phyloP scores from a whole-genome alignment of 2,888 invertebrate genomes.

The Xanthia togata region DNA sequence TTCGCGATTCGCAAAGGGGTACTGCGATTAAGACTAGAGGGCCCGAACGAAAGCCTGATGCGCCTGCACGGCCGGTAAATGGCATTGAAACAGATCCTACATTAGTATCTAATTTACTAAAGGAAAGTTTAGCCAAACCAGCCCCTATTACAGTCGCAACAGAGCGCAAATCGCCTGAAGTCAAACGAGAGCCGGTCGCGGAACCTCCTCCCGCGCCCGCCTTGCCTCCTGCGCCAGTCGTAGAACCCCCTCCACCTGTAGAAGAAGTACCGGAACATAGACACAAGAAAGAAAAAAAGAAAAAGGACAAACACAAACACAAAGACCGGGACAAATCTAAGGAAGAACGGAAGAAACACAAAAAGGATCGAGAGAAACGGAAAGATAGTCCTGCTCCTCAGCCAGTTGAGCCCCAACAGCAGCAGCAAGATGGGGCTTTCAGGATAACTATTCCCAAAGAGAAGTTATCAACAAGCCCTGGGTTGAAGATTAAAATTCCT shows the following conservation, averaged over 20 bases:
- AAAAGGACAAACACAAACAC: slow-evolving; percentile 95
- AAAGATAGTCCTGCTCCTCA: slow-evolving; percentile 72
- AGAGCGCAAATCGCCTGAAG: slow-evolving; percentile 81
- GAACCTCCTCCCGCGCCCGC: slow-evolving; percentile 73
- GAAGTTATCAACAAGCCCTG: slow-evolving; percentile 85
- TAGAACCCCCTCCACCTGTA: slow-evolving; percentile 52
- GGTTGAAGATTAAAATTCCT: slow-evolving; percentile 95
- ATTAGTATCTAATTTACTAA: slow-evolving; percentile 92
- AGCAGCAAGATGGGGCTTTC: slow-evolving; percentile 76
- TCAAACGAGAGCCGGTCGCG: slow-evolving; percentile 76
- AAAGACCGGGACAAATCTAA: slow-evolving; percentile 94
- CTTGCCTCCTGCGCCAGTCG: slow-evolving; percentile 56
- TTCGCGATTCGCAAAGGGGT: slow-evolving; percentile 89
- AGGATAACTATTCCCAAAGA: slow-evolving; percentile 87
- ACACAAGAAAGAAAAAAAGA: slow-evolving; percentile 92
- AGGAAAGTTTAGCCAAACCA: slow-evolving; percentile 91
- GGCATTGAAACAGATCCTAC: slow-evolving; percentile 94
- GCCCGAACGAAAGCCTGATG: slow-evolving; percentile 83
- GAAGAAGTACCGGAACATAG: slow-evolving; percentile 77
- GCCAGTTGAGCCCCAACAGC: slow-evolving; percentile 59
- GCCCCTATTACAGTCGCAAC: slow-evolving; percentile 85
- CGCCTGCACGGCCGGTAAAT: slow-evolving; percentile 84
- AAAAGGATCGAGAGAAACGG: slow-evolving; percentile 91
- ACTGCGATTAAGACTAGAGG: slow-evolving; percentile 78
- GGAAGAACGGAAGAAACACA: slow-evolving; percentile 93